phyloP scores from a whole-genome alignment of 2,797 vertebrate species.

The Paratrypauchen microcephalus region DNA sequence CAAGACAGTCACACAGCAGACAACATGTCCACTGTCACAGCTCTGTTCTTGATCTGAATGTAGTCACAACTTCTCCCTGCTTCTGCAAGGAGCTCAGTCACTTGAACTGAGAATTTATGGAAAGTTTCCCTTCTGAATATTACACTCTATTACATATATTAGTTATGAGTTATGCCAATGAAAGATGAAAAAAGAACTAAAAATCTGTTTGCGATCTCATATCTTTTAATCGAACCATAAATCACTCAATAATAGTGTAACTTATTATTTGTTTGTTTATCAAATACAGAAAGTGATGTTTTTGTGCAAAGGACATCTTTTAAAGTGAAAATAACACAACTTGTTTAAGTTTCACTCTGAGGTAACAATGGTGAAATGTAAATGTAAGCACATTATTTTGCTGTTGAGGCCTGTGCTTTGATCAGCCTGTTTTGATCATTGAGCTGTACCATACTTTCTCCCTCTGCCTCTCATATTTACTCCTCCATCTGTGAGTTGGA shows the following conservation, averaged over 20 bases:
- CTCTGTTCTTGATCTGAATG: constrained; percentile 14
- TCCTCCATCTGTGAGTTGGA: background rate
- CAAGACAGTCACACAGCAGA: constrained; percentile 16
- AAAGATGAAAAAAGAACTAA: background rate
- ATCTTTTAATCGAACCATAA: background rate
- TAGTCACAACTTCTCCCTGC: background rate
- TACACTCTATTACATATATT: background rate
- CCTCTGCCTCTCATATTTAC: background rate
- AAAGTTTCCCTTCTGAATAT: background rate
- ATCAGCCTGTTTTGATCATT: constrained; percentile 1
- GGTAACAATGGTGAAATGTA: background rate
- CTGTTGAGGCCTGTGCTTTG: background rate
- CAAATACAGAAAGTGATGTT: background rate
- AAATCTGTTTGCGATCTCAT: too few relatives aligned
- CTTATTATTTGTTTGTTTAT: background rate
- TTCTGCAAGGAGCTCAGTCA: constrained; percentile 3
- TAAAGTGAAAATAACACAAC: background rate
- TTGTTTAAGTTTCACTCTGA: background rate
- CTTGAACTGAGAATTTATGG: background rate
- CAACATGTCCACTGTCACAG: constrained; percentile 16
- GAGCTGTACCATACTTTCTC: background rate
- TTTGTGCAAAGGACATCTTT: background rate
- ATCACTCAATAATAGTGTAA: background rate
- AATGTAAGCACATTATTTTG: background rate
- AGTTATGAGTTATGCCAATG: background rate